Evolutionary conservation across 2,797 vertebrate species (phyloP).

Genomic region (Scolopax rusticola): DNA sequence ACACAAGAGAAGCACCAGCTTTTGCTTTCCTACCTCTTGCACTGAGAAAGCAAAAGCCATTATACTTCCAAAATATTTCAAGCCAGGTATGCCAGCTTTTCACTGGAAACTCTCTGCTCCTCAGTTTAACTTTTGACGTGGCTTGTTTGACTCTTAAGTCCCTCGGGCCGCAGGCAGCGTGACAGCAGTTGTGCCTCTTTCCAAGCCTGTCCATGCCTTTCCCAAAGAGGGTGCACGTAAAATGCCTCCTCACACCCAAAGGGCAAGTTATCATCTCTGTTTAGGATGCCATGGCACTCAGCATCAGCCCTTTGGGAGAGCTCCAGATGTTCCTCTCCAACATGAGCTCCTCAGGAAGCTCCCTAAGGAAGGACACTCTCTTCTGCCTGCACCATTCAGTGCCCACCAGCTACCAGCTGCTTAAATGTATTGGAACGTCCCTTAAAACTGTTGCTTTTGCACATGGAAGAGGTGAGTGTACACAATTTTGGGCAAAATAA

Average conservation of each 20-base stretch:
- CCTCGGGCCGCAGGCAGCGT: not conserved
- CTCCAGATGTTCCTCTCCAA: not conserved
- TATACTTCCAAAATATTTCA: not conserved
- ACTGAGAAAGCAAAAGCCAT: not conserved
- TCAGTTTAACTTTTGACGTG: not conserved
- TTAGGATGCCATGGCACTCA: rapidly evolving
- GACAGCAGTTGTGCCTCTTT: not conserved
- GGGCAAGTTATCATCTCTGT: not conserved
- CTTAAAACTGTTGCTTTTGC: not conserved
- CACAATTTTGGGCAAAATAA: not conserved
- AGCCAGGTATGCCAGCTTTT: not conserved
- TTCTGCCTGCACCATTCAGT: not conserved
- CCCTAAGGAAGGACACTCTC: not conserved
- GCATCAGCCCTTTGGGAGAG: not conserved
- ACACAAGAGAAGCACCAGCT: slow-evolving; percentile 30
- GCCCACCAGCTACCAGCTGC: not conserved
- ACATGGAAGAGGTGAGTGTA: not conserved
- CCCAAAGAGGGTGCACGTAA: not conserved
- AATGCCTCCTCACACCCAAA: not conserved
- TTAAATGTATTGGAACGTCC: not conserved
- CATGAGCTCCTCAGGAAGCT: not conserved
- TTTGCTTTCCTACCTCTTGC: not conserved
- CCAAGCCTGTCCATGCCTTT: not conserved
- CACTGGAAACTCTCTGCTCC: not conserved
- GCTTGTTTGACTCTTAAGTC: not conserved